A percentile compares a stretch with the other conserved stretches of the same genome.
These are phyloP conservation scores for Morelia viridis DNA, from an alignment of 2,797 vertebrate species.

Conservation along the genomic window DNA sequence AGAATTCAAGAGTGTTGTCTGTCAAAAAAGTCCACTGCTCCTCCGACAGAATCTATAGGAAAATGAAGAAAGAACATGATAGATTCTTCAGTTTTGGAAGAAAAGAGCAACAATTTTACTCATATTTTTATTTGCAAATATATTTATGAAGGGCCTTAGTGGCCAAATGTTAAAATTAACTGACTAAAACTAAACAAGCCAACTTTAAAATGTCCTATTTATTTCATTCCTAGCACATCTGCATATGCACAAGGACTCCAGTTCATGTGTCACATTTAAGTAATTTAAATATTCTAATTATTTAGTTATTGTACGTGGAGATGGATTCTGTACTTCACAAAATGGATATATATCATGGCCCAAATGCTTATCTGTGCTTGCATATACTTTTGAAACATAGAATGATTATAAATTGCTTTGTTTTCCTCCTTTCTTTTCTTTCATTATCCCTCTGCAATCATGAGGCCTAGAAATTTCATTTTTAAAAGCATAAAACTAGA, in stretches of 20 bases:
- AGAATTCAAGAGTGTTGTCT: not conserved
- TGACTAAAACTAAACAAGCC: not conserved
- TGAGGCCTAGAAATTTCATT: not conserved
- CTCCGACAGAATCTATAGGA: slow-evolving; percentile 1
- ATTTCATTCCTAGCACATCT: not conserved
- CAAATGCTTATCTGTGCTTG: not conserved
- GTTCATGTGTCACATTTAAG: not conserved
- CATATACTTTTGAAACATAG: not conserved
- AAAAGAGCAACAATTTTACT: not conserved
- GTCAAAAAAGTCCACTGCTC: slow-evolving; percentile 4
- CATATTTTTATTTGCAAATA: not conserved
- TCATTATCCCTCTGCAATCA: not conserved
- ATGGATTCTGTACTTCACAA: not conserved
- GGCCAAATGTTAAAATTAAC: not conserved
- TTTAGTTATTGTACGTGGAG: not conserved
- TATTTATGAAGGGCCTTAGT: not conserved
- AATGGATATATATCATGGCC: not conserved
- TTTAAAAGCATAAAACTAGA: not conserved
- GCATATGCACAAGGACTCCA: not conserved
- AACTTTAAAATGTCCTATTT: not conserved
- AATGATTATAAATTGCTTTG: no score
- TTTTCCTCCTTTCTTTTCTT: not conserved
- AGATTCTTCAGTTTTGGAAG: not conserved
- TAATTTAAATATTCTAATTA: not conserved
- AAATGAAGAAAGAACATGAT: not conserved